Conservation (phyloP, 1,140 invertebrate genomes). For the Popillia japonica region DNA sequence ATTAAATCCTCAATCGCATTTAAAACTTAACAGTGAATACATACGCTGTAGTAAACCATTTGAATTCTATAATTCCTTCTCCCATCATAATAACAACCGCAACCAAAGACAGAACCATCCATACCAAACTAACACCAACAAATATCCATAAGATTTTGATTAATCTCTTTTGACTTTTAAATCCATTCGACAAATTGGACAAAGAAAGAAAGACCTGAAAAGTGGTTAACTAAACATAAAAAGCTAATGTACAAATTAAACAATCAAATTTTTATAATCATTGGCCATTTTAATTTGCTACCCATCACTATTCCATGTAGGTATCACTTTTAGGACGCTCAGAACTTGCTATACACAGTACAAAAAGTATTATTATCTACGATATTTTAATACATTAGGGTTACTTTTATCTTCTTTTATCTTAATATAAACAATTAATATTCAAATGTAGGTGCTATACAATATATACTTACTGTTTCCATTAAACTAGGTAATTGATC, state of each 20-base stretch:
- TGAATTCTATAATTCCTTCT: conserved; percentile 69
- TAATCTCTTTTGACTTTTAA: conserved; percentile 70
- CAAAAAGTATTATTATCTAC: too few species aligned
- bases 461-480: conserved; percentile 75
- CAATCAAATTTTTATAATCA: too few species aligned
- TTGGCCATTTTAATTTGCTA: too few species aligned
- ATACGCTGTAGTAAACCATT: conserved; percentile 62
- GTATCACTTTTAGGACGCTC: too few species aligned
- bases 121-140: conserved; percentile 70
- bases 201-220: conserved; percentile 70
- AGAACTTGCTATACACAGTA: too few species aligned
- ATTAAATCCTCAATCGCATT: background rate
- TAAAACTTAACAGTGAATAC: background rate
- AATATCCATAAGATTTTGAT: conserved; percentile 76
- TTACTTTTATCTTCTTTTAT: too few species aligned
- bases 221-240: background rate
- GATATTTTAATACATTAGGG: too few species aligned
- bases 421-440: background rate
- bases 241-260: background rate
- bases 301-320: too few species aligned
- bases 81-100: conserved; percentile 73
- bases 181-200: conserved; percentile 70
- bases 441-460: background rate
- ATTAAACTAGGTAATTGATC: conserved; percentile 90
- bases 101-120: conserved; percentile 72